Evolutionary conservation across 2,113 vertebrate genomes (phyloP).

Genomic region (Dasyurus viverrinus): DNA sequence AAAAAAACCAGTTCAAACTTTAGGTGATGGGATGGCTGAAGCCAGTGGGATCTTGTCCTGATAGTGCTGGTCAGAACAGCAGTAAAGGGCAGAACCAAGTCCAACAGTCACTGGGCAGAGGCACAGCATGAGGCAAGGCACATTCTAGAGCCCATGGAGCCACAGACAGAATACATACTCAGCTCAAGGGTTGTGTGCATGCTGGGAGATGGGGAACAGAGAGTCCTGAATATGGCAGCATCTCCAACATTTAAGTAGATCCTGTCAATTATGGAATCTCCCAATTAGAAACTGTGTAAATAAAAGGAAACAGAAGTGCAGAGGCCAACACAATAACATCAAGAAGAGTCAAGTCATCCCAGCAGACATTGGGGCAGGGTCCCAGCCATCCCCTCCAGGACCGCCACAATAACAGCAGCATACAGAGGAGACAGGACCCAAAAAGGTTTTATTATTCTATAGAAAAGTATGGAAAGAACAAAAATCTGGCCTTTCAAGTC

Average conservation of each 20-base stretch:
- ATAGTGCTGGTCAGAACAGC: not conserved
- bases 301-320: not conserved
- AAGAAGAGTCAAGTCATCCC: not conserved
- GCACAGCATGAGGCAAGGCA: not conserved
- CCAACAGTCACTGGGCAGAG: not conserved
- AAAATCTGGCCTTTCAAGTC: not conserved
- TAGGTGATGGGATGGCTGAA: not conserved
- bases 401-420: not conserved
- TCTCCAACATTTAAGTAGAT: not conserved
- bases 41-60: not conserved
- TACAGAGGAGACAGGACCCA: not conserved
- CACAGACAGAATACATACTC: not conserved
- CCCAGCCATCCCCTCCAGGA: not conserved
- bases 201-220: not conserved
- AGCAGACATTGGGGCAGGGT: not conserved
- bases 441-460: not conserved
- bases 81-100: not conserved
- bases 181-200: not conserved
- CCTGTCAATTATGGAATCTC: not conserved
- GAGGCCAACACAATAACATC: not conserved
- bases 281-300: not conserved
- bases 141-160: not conserved
- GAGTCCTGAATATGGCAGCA: not conserved
- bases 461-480: not conserved
- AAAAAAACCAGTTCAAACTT: not conserved